Evolutionary conservation across 2,888 invertebrate species (phyloP), one percentile per base, ranked within the genome.

Genomic region (Cantharis rufa): DNA sequence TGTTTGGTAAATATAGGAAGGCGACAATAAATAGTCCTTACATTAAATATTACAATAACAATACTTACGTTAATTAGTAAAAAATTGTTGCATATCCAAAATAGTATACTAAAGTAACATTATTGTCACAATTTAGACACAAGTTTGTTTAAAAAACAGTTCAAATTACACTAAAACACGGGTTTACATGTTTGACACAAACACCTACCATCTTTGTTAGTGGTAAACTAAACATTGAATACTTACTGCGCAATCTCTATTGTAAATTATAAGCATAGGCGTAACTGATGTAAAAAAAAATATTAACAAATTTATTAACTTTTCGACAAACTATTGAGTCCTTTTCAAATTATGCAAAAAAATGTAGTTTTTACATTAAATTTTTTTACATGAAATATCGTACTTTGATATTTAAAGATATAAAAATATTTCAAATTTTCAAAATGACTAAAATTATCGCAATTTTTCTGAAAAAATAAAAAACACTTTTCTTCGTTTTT

Each of bases 121-220:
- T 88, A 88, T 88, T 88, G 88, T 88, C 88, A 86, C 86, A 83
- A 85, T 85, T 86, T 86, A 87, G 86, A 87, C 87, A 86, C 86
- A 82, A 83, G 85, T 86, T 86, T 87, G 86, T 86, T 86, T 85
- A 86, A 83, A 81, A 84, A 85, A 84, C 83, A 82, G 81, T 84
- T 79, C 83, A 84, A 84, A 83, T 83, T 82, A 81, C 83, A 84
- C 76, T 84, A 84, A 86, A 84, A 86, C 85, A 86, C 83, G 81
- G 80, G 82, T 79, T 83, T 83, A 84, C 81, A 80, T 82, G 82
- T 82, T 84, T 83, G 81, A 78, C 79, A 84, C 84, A 80, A 80
- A 82, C 83, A 83, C 82, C 86, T 84, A 84, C 86, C 87, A 86
- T 86, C 84, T 85, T 86, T 84, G 83, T 82, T 83, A 84, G 82